phyloP scores from a whole-genome alignment of 2,888 invertebrate genomes.

The Embidobia sp. region DNA sequence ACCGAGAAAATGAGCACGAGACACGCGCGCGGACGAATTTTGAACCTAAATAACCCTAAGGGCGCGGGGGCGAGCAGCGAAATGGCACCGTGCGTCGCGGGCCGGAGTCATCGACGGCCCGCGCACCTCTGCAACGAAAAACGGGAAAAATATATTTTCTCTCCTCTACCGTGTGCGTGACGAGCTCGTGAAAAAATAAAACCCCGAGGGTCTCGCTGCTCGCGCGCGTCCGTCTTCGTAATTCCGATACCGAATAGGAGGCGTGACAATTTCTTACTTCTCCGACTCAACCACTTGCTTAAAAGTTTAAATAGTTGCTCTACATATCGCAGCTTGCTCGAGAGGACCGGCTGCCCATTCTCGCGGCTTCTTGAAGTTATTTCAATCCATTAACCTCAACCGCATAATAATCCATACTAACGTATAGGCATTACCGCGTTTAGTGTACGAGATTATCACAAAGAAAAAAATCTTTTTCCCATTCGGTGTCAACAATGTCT shows the following conservation, averaged over 20 bases:
- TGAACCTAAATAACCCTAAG: conserved; percentile 41
- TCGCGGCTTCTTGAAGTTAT: conserved; percentile 67
- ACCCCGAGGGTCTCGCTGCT: conserved; percentile 33
- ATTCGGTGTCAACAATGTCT: conserved; percentile 79
- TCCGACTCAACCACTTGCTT: too few relatives aligned
- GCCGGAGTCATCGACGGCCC: conserved; percentile 63
- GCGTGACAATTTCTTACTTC: conserved; percentile 36
- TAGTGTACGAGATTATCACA: conserved; percentile 80
- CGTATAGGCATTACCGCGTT: conserved; percentile 77
- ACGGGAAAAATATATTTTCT: conserved; percentile 58
- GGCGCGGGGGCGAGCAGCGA: conserved; percentile 35
- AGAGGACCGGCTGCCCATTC: conserved; percentile 56
- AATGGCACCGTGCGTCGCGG: conserved; percentile 38
- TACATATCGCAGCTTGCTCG: conserved; percentile 31
- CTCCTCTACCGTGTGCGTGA: conserved; percentile 40
- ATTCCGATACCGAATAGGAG: conserved; percentile 49
- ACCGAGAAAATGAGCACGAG: conserved; percentile 64
- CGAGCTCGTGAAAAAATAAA: conserved; percentile 50
- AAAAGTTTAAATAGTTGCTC: too few relatives aligned
- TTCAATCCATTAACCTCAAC: conserved; percentile 72
- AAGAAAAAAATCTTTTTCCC: conserved; percentile 77
- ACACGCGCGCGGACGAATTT: conserved; percentile 49
- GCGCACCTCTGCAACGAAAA: conserved; percentile 48
- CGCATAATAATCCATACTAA: conserved; percentile 72
- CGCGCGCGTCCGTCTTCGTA: conserved; percentile 26